Evolutionary conservation across 1,140 invertebrate species (phyloP), one percentile per base, ranked within the genome.

Genomic region (Cyphomyrmex costatus): DNA sequence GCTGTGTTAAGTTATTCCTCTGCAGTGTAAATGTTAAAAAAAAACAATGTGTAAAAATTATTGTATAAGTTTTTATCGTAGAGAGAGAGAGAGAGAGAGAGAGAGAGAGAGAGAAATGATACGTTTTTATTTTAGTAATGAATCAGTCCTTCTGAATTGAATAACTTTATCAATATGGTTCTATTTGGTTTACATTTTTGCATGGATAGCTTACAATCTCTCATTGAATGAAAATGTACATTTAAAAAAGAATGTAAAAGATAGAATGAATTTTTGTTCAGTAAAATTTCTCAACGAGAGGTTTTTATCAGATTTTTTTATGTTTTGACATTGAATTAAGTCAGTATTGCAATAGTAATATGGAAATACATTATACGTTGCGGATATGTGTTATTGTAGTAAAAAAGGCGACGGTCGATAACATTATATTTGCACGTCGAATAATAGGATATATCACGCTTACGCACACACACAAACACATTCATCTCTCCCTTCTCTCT

Each of bases 291-390:
- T 46, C 65, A 66, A 65, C 24, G n/a, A 56, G 33, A 16, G n/a
- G n/a, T 36, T 71, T 71, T 79, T 30, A 51, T 36, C 4, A 56
- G 14, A 19, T 60, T 73, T 46, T 42, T 71, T 42, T 4, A 2
- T 27, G 5, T 5, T n/a, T 27, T 21, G 14, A 24, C 21, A 14
- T 73, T 83, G 7, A 46, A 83, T 83, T 83, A 73, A 71, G 24
- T 73, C 61, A 74, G 49, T 61, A 61, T 74, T 58, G 33, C 27
- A 61, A 6, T 53, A 8, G 2, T 12, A 58, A 58, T 19, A 21
- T 12, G 36, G 3, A 10, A 82, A 46, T 56, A 2, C 12, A 36
- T 16, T 27, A 6, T 46, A 14, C 21, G 14, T 19, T 78, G 16
- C 2, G 21, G 16, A 65, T 56, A 16, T 27, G 42, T 66, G 19